phyloP scores from a whole-genome alignment of 2,888 invertebrate species.

The Taenaris catops region DNA sequence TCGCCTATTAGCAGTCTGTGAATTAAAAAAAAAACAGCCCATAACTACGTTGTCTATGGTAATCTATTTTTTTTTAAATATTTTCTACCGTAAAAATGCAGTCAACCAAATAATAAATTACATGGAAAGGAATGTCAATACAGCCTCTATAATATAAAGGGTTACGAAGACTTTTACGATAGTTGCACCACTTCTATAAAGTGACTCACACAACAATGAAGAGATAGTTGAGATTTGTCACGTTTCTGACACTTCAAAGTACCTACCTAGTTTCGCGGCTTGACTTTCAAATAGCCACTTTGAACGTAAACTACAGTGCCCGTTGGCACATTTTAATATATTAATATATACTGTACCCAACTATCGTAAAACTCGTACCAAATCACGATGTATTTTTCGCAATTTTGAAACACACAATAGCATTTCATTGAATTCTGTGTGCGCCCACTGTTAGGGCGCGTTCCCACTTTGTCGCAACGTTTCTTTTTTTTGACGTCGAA shows the following conservation, averaged over 20 bases:
- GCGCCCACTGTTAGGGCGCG: too few species aligned
- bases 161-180: constrained; percentile 16
- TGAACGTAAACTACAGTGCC: too few species aligned
- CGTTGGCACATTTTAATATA: too few species aligned
- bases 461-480: too few species aligned
- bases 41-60: constrained; percentile 56
- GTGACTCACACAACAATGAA: too few species aligned
- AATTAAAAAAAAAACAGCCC: constrained; percentile 59
- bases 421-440: constrained; percentile 12
- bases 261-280: too few species aligned
- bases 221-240: constrained; percentile 9
- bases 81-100: constrained; percentile 35
- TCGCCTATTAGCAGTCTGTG: constrained; percentile 45
- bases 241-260: constrained; percentile 2
- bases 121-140: constrained; percentile 59
- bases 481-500: too few species aligned
- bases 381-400: constrained; percentile 10
- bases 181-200: constrained; percentile 9
- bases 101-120: constrained; percentile 38
- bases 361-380: constrained; percentile 16
- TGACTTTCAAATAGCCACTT: constrained; percentile 4
- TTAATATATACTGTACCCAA: too few species aligned
- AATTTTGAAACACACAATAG: constrained; percentile 23
- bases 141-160: constrained; percentile 36
- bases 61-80: constrained; percentile 40